Percentiles rank a stretch among this genome's conserved stretches.
phyloP scores from a whole-genome alignment of 2,888 invertebrate genomes.

The Podabrus alpinus region DNA sequence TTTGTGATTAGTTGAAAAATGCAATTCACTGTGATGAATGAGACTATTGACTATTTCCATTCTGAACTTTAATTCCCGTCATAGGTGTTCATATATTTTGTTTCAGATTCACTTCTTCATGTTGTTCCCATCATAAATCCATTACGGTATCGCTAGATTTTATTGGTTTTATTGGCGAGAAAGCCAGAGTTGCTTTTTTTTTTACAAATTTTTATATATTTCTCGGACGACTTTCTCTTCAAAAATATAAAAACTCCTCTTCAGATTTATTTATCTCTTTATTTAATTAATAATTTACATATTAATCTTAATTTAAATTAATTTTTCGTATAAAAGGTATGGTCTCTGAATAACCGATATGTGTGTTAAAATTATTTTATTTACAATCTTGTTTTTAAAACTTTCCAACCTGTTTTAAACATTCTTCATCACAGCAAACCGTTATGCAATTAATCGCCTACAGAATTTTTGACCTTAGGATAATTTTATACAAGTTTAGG shows the following conservation, averaged over 20 bases:
- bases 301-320: conserved; percentile 5
- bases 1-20: conserved; percentile 38
- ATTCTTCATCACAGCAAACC: conserved; percentile 8
- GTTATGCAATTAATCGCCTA: conserved; percentile 10
- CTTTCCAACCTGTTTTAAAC: conserved; percentile 11
- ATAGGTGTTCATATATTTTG: not conserved
- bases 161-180: not conserved
- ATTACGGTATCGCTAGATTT: not conserved
- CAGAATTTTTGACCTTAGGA: conserved; percentile 8
- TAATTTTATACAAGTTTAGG: conserved; percentile 1
- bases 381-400: conserved; percentile 7
- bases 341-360: not conserved
- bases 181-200: not conserved
- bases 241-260: not conserved
- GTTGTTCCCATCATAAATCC: not conserved
- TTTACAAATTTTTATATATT: not conserved
- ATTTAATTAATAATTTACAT: not conserved
- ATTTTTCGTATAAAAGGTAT: not conserved
- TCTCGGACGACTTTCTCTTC: not conserved
- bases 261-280: not conserved
- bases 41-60: conserved; percentile 7
- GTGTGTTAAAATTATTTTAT: conserved; percentile 1
- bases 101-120: not conserved
- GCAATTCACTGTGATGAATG: conserved; percentile 47
- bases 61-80: not conserved